Percentiles rank a stretch among this genome's conserved stretches.
phyloP scores from a whole-genome alignment of 23 tunicate species.

The Ascidia mentula region DNA sequence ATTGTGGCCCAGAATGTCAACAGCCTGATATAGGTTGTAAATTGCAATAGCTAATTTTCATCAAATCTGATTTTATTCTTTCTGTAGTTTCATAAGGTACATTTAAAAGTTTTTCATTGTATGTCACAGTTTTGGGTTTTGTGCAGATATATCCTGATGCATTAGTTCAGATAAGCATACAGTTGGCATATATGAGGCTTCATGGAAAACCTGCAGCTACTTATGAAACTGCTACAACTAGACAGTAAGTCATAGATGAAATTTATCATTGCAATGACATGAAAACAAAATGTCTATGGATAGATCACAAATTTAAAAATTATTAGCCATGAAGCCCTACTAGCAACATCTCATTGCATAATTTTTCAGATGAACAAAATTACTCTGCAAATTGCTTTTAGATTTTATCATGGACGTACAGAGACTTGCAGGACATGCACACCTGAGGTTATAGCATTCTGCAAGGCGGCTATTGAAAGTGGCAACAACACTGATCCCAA shows the following conservation, averaged over 20 bases:
- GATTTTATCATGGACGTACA: constrained; percentile 62
- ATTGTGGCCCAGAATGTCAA: too few species aligned
- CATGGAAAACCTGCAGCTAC: constrained; percentile 66
- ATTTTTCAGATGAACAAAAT: too few species aligned
- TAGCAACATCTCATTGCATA: too few species aligned
- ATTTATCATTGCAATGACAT: background rate
- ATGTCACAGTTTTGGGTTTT: too few species aligned
- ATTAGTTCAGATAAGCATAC: constrained; percentile 58
- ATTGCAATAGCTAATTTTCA: too few species aligned
- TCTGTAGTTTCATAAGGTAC: too few species aligned
- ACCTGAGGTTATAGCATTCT: constrained; percentile 61
- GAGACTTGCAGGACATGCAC: constrained; percentile 86
- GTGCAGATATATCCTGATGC: constrained; percentile 68
- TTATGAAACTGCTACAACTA: constrained; percentile 74
- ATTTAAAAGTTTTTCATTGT: too few species aligned
- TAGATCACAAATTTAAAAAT: background rate
- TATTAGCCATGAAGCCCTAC: too few species aligned
- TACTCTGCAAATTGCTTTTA: too few species aligned
- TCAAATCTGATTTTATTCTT: too few species aligned
- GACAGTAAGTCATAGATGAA: constrained; percentile 70
- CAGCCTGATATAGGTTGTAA: too few species aligned
- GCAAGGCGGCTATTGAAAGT: constrained; percentile 54
- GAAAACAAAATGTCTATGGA: background rate
- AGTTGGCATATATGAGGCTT: constrained; percentile 67
- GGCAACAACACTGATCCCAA: background rate